Base-by-base conservation (phyloP, 2,797 vertebrate species). In the Micrastur ruficollis region DNA sequence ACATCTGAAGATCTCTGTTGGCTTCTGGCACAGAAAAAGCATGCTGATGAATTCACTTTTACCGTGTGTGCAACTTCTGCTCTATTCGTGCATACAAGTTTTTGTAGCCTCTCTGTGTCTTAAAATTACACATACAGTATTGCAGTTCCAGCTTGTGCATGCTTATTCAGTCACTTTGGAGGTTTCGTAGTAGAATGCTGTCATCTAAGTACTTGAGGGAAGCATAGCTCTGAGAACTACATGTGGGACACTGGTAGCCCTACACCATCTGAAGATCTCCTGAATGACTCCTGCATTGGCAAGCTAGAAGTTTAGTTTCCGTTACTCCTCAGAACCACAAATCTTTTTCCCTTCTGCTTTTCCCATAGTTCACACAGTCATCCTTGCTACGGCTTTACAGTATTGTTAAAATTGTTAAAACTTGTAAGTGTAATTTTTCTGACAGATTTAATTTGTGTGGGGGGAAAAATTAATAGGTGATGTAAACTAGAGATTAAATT, bases 321-420 rank as follows among this genome's bases (percentile, higher is more conserved):
- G 50, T 89, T 89, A 81, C 72, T 94, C 40, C 71, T 87, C 49
- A 52, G 82, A 86, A 84, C 95, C 95, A 95, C 83, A 92, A 3
- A 29, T 73, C 56, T 95, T 89, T 93, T 90, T 88, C 78, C 89
- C 86, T 97, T 97, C 87, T 92, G 63, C 91, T 95, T 95, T 96
- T 95, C 80, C 84, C 91, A 93, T 95, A 71, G 67, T 94, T 95
- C 81, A 80, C 26, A 50, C 11, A 67, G 78, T 73, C 68, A 46
- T 89, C 73, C 63, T 76, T 92, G 76, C 83, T 89, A 26, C 59
- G 26, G 73, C 56, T 79, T 90, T 70, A 59, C 1, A 1, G 3
- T 58, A 32, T 73, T 68, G 42, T 53, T 89, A 70, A 90, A 93
- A 62, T 62, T 70, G 22, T n/a, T n/a, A n/a, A n/a, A n/a, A n/a